Conservation (phyloP, 1,140 invertebrate genomes). For the Vanessa atalanta region DNA sequence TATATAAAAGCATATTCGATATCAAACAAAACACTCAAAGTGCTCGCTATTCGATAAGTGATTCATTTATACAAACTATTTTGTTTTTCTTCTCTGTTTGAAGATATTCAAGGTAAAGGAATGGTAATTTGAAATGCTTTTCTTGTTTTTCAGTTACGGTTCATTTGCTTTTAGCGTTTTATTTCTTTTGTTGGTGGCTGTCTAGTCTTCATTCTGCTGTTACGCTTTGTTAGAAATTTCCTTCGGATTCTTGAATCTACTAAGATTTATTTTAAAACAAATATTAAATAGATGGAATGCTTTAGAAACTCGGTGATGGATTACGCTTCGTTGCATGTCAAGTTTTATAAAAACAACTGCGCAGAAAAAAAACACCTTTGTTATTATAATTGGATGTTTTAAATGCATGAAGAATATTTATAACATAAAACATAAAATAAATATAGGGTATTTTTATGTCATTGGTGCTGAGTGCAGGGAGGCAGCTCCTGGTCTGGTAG, state of each 20-base stretch:
- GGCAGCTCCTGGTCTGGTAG: too few species aligned
- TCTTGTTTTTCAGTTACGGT: slow-evolving; percentile 19
- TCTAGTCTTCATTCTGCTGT: slow-evolving; percentile 19
- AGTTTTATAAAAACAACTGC: not conserved
- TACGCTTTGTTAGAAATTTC: slow-evolving; percentile 16
- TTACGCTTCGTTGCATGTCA: not conserved
- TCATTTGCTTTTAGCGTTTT: slow-evolving; percentile 21
- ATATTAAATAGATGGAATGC: not conserved
- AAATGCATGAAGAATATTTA: too few species aligned
- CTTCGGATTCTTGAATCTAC: not conserved
- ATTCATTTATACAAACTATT: slow-evolving; percentile 3
- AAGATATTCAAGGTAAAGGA: slow-evolving; percentile 18
- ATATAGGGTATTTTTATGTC: too few species aligned
- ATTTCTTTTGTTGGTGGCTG: slow-evolving; percentile 24
- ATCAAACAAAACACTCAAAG: not conserved
- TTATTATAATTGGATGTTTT: too few species aligned
- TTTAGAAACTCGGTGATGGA: not conserved
- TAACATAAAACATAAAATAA: too few species aligned
- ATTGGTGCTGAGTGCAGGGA: too few species aligned
- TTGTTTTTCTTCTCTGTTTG: slow-evolving; percentile 10
- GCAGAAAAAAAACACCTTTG: too few species aligned
- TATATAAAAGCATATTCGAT: not conserved
- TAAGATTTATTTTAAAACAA: slow-evolving; percentile 4
- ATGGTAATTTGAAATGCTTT: slow-evolving; percentile 27
- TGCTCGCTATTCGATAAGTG: not conserved